Evolutionary conservation across 2,113 vertebrate species (phyloP).

Genomic region (Oreochromis aureus): DNA sequence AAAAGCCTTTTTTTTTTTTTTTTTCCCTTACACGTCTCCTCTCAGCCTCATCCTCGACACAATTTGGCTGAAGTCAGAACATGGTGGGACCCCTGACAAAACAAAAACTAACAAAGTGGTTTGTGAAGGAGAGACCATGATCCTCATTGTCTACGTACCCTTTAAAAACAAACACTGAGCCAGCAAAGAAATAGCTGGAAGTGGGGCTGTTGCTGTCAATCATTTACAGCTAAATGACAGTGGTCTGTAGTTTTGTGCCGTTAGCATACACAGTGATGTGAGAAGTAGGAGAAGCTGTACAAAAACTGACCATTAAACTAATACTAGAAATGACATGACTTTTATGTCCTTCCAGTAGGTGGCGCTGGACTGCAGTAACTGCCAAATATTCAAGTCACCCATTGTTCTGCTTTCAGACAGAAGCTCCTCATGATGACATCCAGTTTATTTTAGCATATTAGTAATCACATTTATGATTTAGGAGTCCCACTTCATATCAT

Average conservation of each 20-base stretch:
- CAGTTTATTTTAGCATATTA: background rate
- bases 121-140: background rate
- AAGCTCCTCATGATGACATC: background rate
- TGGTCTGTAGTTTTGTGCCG: background rate
- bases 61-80: background rate
- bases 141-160: background rate
- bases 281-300: background rate
- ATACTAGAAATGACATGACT: background rate
- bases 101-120: background rate
- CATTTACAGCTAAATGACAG: constrained; percentile 12
- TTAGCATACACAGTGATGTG: background rate
- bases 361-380: background rate
- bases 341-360: constrained; percentile 8
- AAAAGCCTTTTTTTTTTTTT: background rate
- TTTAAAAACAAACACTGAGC: constrained; percentile 11
- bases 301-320: background rate
- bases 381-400: background rate
- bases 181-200: background rate
- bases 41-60: background rate
- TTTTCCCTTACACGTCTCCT: background rate
- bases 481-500: background rate
- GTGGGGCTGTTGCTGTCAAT: background rate
- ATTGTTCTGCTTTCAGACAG: background rate
- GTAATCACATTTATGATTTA: background rate
- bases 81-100: rapidly evolving